phyloP scores from a whole-genome alignment of 2,797 vertebrate species.

The Melanotaenia boesemani region DNA sequence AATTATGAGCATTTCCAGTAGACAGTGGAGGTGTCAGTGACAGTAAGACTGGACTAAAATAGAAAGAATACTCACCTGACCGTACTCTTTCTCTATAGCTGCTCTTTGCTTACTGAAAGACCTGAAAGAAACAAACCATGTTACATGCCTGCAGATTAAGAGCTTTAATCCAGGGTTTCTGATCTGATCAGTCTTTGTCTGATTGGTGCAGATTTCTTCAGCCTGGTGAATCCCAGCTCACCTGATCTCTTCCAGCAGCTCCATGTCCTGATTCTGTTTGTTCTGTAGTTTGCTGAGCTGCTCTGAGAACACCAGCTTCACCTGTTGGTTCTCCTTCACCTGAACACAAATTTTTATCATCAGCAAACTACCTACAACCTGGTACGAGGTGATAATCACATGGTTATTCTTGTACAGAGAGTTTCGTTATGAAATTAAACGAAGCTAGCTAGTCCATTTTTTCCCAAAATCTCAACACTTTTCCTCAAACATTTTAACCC shows the following conservation, averaged over 20 bases:
- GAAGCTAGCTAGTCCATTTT: too few relatives aligned
- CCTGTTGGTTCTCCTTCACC: constrained; percentile 90
- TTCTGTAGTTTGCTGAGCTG: constrained; percentile 87
- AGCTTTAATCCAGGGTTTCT: not conserved
- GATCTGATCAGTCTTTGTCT: not conserved
- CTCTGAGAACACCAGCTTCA: constrained; percentile 88
- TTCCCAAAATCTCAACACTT: too few relatives aligned
- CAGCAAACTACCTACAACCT: not conserved
- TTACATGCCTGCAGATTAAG: not conserved
- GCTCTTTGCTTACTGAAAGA: constrained; percentile 92
- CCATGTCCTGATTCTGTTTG: constrained; percentile 87
- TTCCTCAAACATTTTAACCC: too few relatives aligned
- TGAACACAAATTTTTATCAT: constrained; percentile 43
- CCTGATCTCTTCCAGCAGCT: constrained; percentile 93
- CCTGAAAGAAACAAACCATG: constrained; percentile 65
- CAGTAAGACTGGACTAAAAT: constrained; percentile 36
- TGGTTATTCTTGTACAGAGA: too few relatives aligned
- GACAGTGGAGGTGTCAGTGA: constrained; percentile 32
- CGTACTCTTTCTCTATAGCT: constrained; percentile 89
- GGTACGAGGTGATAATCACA: too few relatives aligned
- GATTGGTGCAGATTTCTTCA: not conserved
- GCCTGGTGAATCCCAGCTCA: constrained; percentile 43
- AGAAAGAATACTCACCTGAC: constrained; percentile 84
- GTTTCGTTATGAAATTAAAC: too few relatives aligned
- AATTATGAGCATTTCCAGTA: constrained; percentile 47